Evolutionary conservation across 2,113 vertebrate genomes (phyloP), one percentile per base, ranked within the genome.

Genomic region (Bagarius yarrelli): DNA sequence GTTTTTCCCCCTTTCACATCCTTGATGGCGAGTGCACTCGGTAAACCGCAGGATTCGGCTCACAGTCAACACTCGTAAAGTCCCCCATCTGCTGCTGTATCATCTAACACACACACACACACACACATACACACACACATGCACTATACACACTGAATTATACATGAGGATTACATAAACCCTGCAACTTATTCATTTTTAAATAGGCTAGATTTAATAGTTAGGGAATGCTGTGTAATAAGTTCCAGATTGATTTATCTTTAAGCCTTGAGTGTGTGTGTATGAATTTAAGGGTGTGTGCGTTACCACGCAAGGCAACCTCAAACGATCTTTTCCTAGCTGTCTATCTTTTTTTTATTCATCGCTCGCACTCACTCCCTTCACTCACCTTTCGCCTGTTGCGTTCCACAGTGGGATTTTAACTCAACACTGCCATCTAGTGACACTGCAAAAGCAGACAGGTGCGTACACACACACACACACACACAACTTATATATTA

Each of bases 141-240:
- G 15, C 63, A 77, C 50, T 52, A 71, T 30, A 67, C 63, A 76
- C 52, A 27, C 84, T 93, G 85, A 93, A 93, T 93, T 91, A 93
- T 92, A 85, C 89, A 92, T 91, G 3, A 60, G 80, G 85, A 90
- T 90, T 89, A 89, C 90, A 90, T 90, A 84, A 90, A 90, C 88
- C 83, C 81, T 67, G 87, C 83, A 88, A 78, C 80, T 84, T 87
- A 91, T 93, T 87, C 89, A 92, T 92, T 90, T 91, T 93, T 90
- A 53, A 52, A 72, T 30, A 11, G 47, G 47, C 19, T 32, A 85
- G 60, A 47, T 89, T 90, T 84, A 83, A 87, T 89, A 84, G 88
- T 91, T 90, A 86, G 85, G 88, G 85, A 85, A 85, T 89, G 67
- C 40, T 40, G 27, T 72, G 60, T 60, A 60, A 83, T 85, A 64